phyloP scores from a whole-genome alignment of 1,140 invertebrate species.

The Homarus americanus region DNA sequence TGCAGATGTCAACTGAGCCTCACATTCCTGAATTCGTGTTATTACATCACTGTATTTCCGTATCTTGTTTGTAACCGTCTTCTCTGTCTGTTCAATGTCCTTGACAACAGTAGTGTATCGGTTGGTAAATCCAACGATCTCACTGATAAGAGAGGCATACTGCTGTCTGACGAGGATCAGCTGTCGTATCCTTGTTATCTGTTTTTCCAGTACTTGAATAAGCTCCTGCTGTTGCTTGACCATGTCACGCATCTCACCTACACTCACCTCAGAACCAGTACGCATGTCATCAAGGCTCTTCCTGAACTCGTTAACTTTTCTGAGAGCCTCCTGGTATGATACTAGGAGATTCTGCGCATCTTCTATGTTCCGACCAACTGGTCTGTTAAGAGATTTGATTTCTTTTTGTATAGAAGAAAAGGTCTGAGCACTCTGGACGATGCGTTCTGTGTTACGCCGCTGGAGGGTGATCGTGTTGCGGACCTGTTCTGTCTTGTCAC shows the following conservation, averaged over 20 bases:
- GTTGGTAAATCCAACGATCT: constrained; percentile 91
- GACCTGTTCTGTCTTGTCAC: constrained; percentile 85
- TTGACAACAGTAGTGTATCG: constrained; percentile 92
- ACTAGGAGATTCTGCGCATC: constrained; percentile 84
- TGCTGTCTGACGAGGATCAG: constrained; percentile 90
- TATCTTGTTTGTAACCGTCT: constrained; percentile 91
- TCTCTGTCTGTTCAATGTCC: constrained; percentile 89
- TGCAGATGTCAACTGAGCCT: constrained; percentile 90
- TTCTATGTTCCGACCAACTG: constrained; percentile 85
- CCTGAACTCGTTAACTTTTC: constrained; percentile 89
- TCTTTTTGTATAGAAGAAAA: constrained; percentile 89
- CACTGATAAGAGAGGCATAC: constrained; percentile 89
- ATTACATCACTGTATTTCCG: constrained; percentile 89
- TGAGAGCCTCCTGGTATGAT: constrained; percentile 87
- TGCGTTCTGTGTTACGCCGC: constrained; percentile 86
- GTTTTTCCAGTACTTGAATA: constrained; percentile 89
- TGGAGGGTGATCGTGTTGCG: constrained; percentile 88
- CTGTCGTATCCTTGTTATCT: constrained; percentile 85
- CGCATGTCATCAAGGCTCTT: constrained; percentile 88
- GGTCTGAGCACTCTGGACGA: constrained; percentile 89
- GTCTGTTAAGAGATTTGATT: constrained; percentile 89
- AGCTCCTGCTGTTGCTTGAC: constrained; percentile 90
- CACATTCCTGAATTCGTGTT: constrained; percentile 85
- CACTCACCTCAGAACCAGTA: constrained; percentile 81
- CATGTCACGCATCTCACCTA: constrained; percentile 87